Conservation (phyloP, 2,797 vertebrate species). For the Buphagus erythrorhynchus region DNA sequence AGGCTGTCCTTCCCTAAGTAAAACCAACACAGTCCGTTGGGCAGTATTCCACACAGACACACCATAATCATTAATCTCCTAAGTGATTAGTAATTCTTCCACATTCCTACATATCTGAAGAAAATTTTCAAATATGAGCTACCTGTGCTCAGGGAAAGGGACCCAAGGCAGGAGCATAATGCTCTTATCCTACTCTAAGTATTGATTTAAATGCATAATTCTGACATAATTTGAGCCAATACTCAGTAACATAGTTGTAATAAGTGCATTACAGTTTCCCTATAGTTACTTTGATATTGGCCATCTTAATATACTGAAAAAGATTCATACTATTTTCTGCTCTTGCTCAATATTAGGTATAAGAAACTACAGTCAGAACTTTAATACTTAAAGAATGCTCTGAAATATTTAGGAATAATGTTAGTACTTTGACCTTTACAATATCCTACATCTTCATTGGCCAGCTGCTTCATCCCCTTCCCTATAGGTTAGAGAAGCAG, state of each 20-base stretch:
- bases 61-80: not conserved
- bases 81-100: not conserved
- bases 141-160: not conserved
- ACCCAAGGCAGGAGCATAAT: not conserved
- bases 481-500: constrained; percentile 10
- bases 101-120: not conserved
- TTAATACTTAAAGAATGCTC: constrained; percentile 37
- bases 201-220: not conserved
- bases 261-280: not conserved
- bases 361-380: not conserved
- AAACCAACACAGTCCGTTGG: too few species aligned
- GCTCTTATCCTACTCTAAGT: not conserved
- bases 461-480: not conserved
- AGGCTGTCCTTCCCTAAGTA: too few species aligned
- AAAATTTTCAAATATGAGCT: not conserved
- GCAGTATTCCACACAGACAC: not conserved
- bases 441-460: constrained; percentile 37
- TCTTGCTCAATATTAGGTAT: not conserved
- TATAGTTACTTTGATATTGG: not conserved
- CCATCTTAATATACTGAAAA: not conserved
- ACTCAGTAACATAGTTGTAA: not conserved
- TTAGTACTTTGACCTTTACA: constrained; percentile 63
- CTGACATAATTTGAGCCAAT: not conserved
- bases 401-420: constrained; percentile 61
- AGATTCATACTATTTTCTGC: not conserved